Percentiles rank a stretch among this genome's conserved stretches.
Evolutionary conservation across 2,888 invertebrate species (phyloP).

Genomic region (Chaitophorus viminalis): DNA sequence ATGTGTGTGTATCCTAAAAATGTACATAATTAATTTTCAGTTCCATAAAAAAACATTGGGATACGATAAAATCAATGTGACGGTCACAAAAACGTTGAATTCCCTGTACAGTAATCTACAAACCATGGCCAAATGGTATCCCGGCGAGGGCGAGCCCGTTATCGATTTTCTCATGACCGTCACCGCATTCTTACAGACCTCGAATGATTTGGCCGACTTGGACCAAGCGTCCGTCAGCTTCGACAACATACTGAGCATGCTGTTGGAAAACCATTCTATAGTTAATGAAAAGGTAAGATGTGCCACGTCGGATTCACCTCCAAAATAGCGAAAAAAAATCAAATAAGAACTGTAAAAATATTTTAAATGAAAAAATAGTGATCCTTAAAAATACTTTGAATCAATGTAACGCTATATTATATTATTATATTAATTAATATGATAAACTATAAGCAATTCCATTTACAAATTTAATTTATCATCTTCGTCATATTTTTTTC

Average conservation of each 20-base stretch:
- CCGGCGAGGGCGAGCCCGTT: constrained; percentile 76
- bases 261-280: constrained; percentile 76
- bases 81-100: constrained; percentile 71
- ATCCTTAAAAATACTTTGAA: not conserved
- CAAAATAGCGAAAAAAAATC: not conserved
- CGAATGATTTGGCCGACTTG: constrained; percentile 69
- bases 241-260: constrained; percentile 74
- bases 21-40: constrained; percentile 66
- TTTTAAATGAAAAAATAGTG: not conserved
- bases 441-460: not conserved
- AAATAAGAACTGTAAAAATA: not conserved
- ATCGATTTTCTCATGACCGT: constrained; percentile 72
- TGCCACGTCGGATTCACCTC: constrained; percentile 57
- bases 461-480: not conserved
- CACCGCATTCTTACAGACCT: constrained; percentile 70
- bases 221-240: constrained; percentile 71
- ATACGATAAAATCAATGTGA: constrained; percentile 72
- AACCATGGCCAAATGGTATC: constrained; percentile 70
- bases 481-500: not conserved
- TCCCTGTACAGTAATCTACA: constrained; percentile 68
- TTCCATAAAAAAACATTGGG: constrained; percentile 73
- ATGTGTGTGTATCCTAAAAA: not conserved
- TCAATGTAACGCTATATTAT: not conserved
- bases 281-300: constrained; percentile 78
- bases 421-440: not conserved